Conservation (phyloP, 2,113 vertebrate genomes). For the Candoia aspera region DNA sequence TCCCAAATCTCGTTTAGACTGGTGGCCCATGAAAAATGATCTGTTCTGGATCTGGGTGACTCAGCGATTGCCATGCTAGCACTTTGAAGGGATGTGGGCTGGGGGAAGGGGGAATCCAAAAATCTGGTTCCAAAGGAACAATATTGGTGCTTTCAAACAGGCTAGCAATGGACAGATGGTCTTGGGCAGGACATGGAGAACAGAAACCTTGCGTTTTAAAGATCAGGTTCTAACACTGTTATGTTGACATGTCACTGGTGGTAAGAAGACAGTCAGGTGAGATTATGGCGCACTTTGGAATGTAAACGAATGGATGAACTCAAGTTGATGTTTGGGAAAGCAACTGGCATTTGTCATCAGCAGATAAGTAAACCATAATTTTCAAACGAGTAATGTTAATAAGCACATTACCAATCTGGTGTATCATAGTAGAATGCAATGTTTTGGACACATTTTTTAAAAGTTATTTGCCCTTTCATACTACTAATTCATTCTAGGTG, state of each 20-base stretch:
- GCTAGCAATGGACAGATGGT: conserved; percentile 58
- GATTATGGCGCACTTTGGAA: conserved; percentile 22
- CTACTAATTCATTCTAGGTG: not conserved
- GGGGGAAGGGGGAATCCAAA: not conserved
- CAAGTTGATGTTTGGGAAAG: conserved; percentile 12
- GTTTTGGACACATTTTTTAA: not conserved
- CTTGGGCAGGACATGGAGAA: conserved; percentile 50
- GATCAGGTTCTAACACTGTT: conserved; percentile 54
- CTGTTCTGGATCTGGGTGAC: conserved; percentile 60
- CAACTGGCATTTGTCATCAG: not conserved
- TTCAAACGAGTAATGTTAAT: conserved; percentile 14
- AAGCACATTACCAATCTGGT: not conserved
- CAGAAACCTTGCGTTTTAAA: conserved; percentile 55
- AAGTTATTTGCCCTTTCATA: no score
- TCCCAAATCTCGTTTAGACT: conserved; percentile 56
- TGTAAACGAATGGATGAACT: conserved; percentile 36
- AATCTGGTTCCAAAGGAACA: conserved; percentile 54
- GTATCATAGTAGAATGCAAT: not conserved
- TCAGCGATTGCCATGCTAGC: conserved; percentile 48
- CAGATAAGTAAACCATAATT: conserved; percentile 13
- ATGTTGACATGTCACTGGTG: conserved; percentile 44
- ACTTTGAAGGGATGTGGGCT: conserved; percentile 30
- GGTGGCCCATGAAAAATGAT: conserved; percentile 58
- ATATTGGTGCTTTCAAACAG: conserved; percentile 55
- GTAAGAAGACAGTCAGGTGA: conserved; percentile 40